These are phyloP conservation scores for Orthosia gracilis DNA, from an alignment of 2,888 invertebrate genomes.

Conservation along the genomic window DNA sequence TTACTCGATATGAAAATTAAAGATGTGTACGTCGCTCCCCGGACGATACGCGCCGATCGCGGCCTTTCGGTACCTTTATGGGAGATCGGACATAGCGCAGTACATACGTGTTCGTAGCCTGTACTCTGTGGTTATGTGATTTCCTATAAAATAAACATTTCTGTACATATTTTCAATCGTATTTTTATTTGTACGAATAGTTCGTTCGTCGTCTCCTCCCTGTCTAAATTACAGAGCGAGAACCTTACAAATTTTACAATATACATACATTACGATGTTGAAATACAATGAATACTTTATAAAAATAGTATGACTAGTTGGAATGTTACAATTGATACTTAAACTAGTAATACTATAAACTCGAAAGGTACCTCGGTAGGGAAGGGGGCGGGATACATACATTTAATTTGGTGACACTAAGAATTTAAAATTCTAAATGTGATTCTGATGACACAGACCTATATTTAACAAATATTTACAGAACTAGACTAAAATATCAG, in stretches of 20 bases:
- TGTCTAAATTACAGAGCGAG: constrained; percentile 57
- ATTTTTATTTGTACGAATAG: constrained; percentile 85
- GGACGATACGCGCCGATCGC: constrained; percentile 82
- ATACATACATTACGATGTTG: constrained; percentile 65
- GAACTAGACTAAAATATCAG: constrained; percentile 80
- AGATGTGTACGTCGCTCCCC: constrained; percentile 88
- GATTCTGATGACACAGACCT: constrained; percentile 69
- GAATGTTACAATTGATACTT: constrained; percentile 71
- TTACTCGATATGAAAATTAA: constrained; percentile 88
- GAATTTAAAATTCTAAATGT: constrained; percentile 79
- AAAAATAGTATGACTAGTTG: constrained; percentile 80
- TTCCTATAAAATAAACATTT: constrained; percentile 89
- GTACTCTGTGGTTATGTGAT: constrained; percentile 85
- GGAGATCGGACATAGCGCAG: constrained; percentile 82
- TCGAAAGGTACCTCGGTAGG: constrained; percentile 72
- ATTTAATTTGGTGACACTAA: constrained; percentile 75
- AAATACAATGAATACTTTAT: constrained; percentile 73
- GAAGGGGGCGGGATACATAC: constrained; percentile 74
- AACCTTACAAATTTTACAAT: constrained; percentile 55
- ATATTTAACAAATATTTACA: constrained; percentile 79
- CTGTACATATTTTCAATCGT: constrained; percentile 90
- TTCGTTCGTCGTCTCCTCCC: constrained; percentile 63
- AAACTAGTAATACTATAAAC: constrained; percentile 71
- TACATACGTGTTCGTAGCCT: constrained; percentile 81
- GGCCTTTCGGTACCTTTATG: constrained; percentile 81